Base-by-base conservation (phyloP, 1,140 invertebrate species). In the Battus philenor region DNA sequence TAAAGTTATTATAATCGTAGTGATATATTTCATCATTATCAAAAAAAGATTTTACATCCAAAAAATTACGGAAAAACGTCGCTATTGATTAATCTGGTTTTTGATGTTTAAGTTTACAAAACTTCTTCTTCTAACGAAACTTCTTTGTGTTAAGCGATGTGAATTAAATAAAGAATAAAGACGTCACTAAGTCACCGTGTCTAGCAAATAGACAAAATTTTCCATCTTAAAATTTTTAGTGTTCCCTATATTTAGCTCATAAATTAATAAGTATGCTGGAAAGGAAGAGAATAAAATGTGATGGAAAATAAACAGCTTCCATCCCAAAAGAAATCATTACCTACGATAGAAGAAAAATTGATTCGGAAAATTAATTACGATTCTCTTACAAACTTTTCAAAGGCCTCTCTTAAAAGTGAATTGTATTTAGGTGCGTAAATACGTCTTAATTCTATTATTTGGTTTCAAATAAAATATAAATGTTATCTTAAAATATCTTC, bases 221-320 rank as follows among this genome's bases (percentile, higher is more conserved):
- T 59, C 29, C 53, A 47, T 57, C 47, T 17, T 50, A 17, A 47
- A 44, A 12, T 69, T 69, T 67, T 71, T 71, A 59, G 66, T 47
- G 36, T 50, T 53, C 4, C 10, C 30, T 18, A 45, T 29, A 39
- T 55, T 47, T 43, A 53, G 56, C 51, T 39, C 31, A 47, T 39
- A 50, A 34, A 43, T 57, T 49, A 49, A 45, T 61, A 78, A 80
- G 52, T 79, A 83, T 81, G 77, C 62, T 68, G 41, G 63, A 55
- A 24, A 78, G 64, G 57, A 80, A 57, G 55, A 77, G 68, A 78
- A 71, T 71, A 65, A 67, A 63, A 72, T 78, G 80, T 81, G 59
- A 84, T 84, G 80, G 80, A 81, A 78, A 70, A 68, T 80, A 80
- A 76, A 61, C 63, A 72, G 50, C 56, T 51, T 59, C 62, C 72